A percentile compares a stretch with the other conserved stretches of the same genome.
Evolutionary conservation across 1,140 invertebrate genomes (phyloP).

Genomic region (Drepana arcuata): DNA sequence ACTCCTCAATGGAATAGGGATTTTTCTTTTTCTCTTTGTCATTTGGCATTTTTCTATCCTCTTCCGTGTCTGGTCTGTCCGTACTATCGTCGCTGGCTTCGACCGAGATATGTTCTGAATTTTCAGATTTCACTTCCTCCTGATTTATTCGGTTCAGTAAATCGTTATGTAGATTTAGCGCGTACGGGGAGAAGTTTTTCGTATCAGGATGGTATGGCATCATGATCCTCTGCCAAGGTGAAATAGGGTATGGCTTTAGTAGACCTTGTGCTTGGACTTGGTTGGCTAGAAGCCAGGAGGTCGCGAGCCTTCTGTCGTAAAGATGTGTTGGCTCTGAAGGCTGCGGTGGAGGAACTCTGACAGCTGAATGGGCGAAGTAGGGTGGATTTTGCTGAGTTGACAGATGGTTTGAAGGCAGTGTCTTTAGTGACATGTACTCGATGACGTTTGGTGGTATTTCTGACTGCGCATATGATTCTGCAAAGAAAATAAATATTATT

Average conservation of each 20-base stretch:
- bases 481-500: slow-evolving; percentile 26
- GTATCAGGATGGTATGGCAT: slow-evolving; percentile 62
- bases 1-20: slow-evolving; percentile 89
- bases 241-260: slow-evolving; percentile 58
- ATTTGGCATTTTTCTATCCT: slow-evolving; percentile 38
- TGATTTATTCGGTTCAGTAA: slow-evolving; percentile 45
- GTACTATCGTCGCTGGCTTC: slow-evolving; percentile 76
- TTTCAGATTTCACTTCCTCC: slow-evolving; percentile 61
- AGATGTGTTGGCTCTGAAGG: slow-evolving; percentile 38
- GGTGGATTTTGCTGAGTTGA: slow-evolving; percentile 37
- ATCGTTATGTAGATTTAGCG: slow-evolving; percentile 45
- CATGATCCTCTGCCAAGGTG: slow-evolving; percentile 72
- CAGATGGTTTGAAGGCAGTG: slow-evolving; percentile 31
- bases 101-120: slow-evolving; percentile 64
- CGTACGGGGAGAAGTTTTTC: slow-evolving; percentile 56
- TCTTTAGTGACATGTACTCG: slow-evolving; percentile 59
- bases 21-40: slow-evolving; percentile 78
- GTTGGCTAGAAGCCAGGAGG: slow-evolving; percentile 72
- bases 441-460: slow-evolving; percentile 52
- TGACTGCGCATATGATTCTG: slow-evolving; percentile 54
- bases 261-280: slow-evolving; percentile 59
- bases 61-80: slow-evolving; percentile 74
- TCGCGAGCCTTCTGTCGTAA: slow-evolving; percentile 71
- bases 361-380: slow-evolving; percentile 59
- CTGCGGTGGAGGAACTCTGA: slow-evolving; percentile 41